phyloP scores from a whole-genome alignment of 2,797 vertebrate species.

The Merluccius polli region DNA sequence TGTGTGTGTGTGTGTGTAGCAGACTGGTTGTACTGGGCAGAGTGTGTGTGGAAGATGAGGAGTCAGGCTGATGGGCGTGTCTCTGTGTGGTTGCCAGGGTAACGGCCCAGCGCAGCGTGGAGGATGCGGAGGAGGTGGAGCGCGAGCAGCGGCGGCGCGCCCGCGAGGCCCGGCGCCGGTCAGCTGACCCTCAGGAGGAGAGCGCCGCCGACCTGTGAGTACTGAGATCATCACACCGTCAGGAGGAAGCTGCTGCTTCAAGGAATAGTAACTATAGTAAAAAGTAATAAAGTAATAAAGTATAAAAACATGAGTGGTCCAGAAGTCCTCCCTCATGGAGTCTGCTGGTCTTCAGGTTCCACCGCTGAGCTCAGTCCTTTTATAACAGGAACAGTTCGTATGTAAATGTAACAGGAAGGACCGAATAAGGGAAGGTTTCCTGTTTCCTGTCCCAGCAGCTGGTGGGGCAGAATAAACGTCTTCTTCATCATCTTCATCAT shows the following conservation, averaged over 20 bases:
- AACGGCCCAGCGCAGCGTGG: constrained; percentile 84
- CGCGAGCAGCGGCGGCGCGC: constrained; percentile 75
- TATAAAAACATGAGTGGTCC: too few species aligned
- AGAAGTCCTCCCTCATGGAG: too few species aligned
- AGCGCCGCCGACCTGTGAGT: not conserved
- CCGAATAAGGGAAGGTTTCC: too few species aligned
- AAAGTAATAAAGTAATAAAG: too few species aligned
- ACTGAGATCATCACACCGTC: too few species aligned
- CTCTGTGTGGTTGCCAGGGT: constrained; percentile 50
- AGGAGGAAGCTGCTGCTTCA: too few species aligned
- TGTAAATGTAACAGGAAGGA: too few species aligned
- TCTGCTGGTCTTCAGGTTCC: too few species aligned
- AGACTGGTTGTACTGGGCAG: not conserved
- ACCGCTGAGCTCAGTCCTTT: too few species aligned
- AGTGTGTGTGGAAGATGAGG: not conserved
- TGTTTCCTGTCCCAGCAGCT: too few species aligned
- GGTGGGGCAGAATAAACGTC: not conserved
- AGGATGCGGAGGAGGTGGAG: constrained; percentile 86
- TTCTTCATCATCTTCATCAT: not conserved
- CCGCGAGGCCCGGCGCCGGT: constrained; percentile 60
- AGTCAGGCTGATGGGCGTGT: constrained; percentile 15
- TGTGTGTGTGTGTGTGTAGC: constrained; percentile 28
- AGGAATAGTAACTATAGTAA: too few species aligned
- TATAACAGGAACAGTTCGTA: too few species aligned
- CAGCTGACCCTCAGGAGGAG: constrained; percentile 28